A percentile compares a stretch with the other conserved stretches of the same genome.
Evolutionary conservation across 2,113 vertebrate species (phyloP).

Genomic region (Scomber colias): DNA sequence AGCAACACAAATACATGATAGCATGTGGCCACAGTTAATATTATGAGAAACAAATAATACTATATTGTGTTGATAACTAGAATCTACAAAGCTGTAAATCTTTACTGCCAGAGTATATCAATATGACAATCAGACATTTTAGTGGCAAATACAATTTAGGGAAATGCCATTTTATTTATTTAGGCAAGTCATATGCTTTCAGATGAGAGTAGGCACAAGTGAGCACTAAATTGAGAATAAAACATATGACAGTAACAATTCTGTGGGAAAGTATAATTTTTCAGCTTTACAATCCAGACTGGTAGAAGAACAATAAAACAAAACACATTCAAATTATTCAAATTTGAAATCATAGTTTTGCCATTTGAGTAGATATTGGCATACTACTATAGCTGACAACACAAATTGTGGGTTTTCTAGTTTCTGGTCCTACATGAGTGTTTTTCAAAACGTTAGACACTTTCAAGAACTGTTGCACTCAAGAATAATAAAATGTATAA

Average conservation of each 20-base stretch:
- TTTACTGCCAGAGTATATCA: background rate
- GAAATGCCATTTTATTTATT: background rate
- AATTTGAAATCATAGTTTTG: background rate
- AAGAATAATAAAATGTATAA: background rate
- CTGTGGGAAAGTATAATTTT: background rate
- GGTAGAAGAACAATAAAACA: background rate
- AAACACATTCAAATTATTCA: background rate
- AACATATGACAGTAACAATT: conserved; percentile 10
- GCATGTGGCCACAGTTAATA: conserved; percentile 6
- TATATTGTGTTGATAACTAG: background rate
- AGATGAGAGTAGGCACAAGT: background rate
- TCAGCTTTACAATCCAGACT: conserved; percentile 18
- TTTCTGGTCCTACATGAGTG: background rate
- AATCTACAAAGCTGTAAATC: background rate
- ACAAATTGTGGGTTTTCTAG: background rate
- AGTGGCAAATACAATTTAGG: background rate
- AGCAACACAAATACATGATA: conserved; percentile 8
- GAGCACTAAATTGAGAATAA: background rate
- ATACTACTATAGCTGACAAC: conserved; percentile 1
- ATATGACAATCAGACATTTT: background rate
- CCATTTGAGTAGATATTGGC: conserved; percentile 3
- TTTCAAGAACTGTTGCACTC: background rate
- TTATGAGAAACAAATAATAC: background rate
- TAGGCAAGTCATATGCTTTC: background rate
- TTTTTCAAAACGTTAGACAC: background rate